Evolutionary conservation across 2,888 invertebrate species (phyloP).

Genomic region (Scaptomyza caliginosa): DNA sequence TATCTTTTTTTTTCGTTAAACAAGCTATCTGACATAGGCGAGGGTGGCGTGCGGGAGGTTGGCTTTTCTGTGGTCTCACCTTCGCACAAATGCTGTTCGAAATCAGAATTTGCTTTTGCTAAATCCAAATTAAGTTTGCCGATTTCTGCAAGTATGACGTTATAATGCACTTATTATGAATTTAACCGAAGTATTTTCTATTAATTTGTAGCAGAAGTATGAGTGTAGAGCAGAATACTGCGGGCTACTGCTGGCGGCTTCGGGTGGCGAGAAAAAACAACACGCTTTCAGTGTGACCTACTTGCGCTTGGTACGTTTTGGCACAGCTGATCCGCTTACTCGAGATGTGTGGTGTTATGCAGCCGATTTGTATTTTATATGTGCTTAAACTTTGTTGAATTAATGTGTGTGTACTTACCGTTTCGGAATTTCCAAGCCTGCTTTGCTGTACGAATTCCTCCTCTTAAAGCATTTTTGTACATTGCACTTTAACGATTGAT

Average conservation of each 20-base stretch:
- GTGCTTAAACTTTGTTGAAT: conserved; percentile 11
- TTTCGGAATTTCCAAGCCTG: conserved; percentile 80
- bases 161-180: conserved; percentile 26
- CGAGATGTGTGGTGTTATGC: conserved; percentile 36
- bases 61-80: conserved; percentile 55
- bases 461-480: conserved; percentile 77
- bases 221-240: conserved; percentile 32
- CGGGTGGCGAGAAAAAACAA: conserved; percentile 43
- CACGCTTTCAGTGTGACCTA: conserved; percentile 65
- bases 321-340: conserved; percentile 52
- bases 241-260: conserved; percentile 58
- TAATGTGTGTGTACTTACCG: conserved; percentile 62
- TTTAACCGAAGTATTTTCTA: conserved; percentile 18
- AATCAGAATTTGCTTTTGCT: conserved; percentile 75
- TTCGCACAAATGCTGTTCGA: conserved; percentile 81
- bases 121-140: conserved; percentile 78
- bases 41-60: conserved; percentile 1
- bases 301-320: conserved; percentile 43
- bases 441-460: conserved; percentile 76
- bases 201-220: conserved; percentile 20
- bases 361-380: conserved; percentile 7
- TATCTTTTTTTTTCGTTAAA: conserved; percentile 24
- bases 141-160: conserved; percentile 68
- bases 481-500: conserved; percentile 42
- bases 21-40: neutral